Conservation (phyloP, 1,140 invertebrate species). For the Micrasema minimum region DNA sequence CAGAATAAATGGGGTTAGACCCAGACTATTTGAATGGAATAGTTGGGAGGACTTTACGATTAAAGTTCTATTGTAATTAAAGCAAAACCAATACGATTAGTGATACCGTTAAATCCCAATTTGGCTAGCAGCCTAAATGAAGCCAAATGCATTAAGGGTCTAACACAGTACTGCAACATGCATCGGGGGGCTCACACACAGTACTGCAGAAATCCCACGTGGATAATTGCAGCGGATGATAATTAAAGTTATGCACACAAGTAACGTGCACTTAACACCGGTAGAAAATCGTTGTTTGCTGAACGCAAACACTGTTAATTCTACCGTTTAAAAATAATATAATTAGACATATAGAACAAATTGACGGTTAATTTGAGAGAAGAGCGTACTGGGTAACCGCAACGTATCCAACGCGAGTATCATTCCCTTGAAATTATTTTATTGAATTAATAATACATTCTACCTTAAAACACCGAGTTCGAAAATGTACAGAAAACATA, state of each 20-base stretch:
- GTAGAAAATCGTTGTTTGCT: conserved; percentile 21
- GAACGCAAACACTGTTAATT: conserved; percentile 17
- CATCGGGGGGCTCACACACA: conserved; percentile 10
- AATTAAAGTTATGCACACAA: conserved; percentile 37
- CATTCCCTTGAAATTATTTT: too few relatives aligned
- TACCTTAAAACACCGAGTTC: too few relatives aligned
- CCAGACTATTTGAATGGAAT: too few relatives aligned
- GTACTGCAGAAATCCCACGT: conserved; percentile 17
- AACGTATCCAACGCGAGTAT: too few relatives aligned
- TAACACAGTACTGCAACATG: conserved; percentile 5
- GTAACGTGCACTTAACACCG: conserved; percentile 21
- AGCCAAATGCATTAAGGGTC: conserved; percentile 35
- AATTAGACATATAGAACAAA: conserved; percentile 7
- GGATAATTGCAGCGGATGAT: conserved; percentile 40
- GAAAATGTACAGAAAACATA: too few relatives aligned
- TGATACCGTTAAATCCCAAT: conserved; percentile 39
- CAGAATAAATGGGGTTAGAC: too few relatives aligned
- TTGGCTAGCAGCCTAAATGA: conserved; percentile 30
- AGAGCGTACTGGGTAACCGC: too few relatives aligned
- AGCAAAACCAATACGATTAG: conserved; percentile 39
- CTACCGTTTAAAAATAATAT: conserved; percentile 1
- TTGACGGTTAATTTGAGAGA: conserved; percentile 16
- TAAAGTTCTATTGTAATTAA: conserved; percentile 26
- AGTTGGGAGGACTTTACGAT: conserved; percentile 10
- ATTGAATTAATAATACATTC: too few relatives aligned